Percentiles rank a stretch among this genome's conserved stretches.
Evolutionary conservation across 1,140 invertebrate genomes (phyloP).

Genomic region (Drosophila santomea): DNA sequence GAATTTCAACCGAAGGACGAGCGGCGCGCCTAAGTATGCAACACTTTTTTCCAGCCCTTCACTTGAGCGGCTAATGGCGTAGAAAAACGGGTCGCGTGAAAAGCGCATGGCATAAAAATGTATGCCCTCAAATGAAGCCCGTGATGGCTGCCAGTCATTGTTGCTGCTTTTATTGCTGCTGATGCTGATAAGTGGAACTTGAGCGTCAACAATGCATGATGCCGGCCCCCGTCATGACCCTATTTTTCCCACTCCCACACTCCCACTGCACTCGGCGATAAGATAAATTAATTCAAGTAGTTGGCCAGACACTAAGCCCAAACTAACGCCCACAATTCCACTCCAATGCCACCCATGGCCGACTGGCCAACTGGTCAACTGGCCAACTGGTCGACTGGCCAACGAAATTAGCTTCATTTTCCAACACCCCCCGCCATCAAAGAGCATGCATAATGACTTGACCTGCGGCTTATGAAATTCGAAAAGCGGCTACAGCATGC

Average conservation of each 20-base stretch:
- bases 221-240: constrained; percentile 19
- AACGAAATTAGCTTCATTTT: constrained; percentile 69
- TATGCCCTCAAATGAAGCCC: constrained; percentile 66
- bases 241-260: constrained; percentile 18
- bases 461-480: constrained; percentile 71
- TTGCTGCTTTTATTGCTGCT: constrained; percentile 52
- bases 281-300: constrained; percentile 81
- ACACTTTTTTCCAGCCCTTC: constrained; percentile 52
- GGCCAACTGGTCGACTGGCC: neutral
- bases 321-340: constrained; percentile 25
- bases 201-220: constrained; percentile 73
- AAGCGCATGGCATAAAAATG: constrained; percentile 73
- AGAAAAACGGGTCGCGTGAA: constrained; percentile 69
- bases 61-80: constrained; percentile 61
- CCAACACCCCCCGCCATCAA: constrained; percentile 45
- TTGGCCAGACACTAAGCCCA: constrained; percentile 25
- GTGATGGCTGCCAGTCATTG: constrained; percentile 45
- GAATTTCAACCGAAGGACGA: constrained; percentile 46
- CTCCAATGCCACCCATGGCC: neutral
- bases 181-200: constrained; percentile 76
- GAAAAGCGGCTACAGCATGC: constrained; percentile 42
- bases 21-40: constrained; percentile 58
- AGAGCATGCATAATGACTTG: constrained; percentile 76
- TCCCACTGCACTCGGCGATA: constrained; percentile 62
- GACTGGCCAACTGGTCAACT: neutral